Conservation (phyloP, 1,140 invertebrate species). For the Orussus abietinus region DNA sequence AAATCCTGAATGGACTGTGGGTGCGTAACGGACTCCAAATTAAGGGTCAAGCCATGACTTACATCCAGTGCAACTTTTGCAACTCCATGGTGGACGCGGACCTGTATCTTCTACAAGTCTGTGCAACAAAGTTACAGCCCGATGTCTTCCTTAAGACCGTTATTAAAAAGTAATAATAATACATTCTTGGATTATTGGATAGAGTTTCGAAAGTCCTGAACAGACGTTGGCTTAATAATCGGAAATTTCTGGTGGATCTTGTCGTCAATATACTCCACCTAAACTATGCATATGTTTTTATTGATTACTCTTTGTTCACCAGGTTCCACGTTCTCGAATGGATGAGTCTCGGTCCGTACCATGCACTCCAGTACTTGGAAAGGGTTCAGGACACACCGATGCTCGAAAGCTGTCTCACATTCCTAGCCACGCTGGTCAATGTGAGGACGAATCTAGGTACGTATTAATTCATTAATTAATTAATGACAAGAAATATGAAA, state of each 20-base stretch:
- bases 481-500: slow-evolving; percentile 9
- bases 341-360: slow-evolving; percentile 72
- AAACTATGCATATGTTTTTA: slow-evolving; percentile 8
- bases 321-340: slow-evolving; percentile 82
- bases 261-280: no score
- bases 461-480: slow-evolving; percentile 15
- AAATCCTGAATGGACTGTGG: slow-evolving; percentile 92
- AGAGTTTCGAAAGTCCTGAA: no score
- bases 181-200: no score
- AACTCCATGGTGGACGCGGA: slow-evolving; percentile 98
- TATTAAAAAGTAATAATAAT: slow-evolving; percentile 85
- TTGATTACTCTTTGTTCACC: slow-evolving; percentile 20
- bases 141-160: slow-evolving; percentile 83
- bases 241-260: no score
- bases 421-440: slow-evolving; percentile 84
- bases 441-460: slow-evolving; percentile 86
- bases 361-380: slow-evolving; percentile 62
- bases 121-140: slow-evolving; percentile 81
- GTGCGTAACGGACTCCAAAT: slow-evolving; percentile 96
- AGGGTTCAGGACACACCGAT: slow-evolving; percentile 80
- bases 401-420: slow-evolving; percentile 89
- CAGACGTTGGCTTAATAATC: no score
- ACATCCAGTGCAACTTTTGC: slow-evolving; percentile 97
- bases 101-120: slow-evolving; percentile 89
- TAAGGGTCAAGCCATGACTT: slow-evolving; percentile 97